phyloP scores from a whole-genome alignment of 2,888 invertebrate genomes.

The Saturnia japonica region DNA sequence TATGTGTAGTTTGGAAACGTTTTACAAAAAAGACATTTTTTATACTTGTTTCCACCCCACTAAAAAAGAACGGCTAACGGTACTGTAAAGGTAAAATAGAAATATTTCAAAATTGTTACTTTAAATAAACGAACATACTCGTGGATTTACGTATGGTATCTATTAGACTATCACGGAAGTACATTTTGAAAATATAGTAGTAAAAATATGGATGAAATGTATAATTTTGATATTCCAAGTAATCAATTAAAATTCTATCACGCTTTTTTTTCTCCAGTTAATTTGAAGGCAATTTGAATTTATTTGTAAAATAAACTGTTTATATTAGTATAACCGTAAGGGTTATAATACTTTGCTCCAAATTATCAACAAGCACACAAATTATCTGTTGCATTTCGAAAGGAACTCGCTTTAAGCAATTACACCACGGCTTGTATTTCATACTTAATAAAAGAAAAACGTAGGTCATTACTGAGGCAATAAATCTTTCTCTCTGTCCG shows the following conservation, averaged over 20 bases:
- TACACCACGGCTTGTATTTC: constrained; percentile 31
- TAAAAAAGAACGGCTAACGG: too few relatives aligned
- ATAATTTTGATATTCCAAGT: not conserved
- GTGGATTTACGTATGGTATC: too few relatives aligned
- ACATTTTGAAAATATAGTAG: too few relatives aligned
- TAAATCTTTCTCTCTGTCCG: constrained; percentile 67
- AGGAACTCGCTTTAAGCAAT: constrained; percentile 28
- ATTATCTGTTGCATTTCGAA: constrained; percentile 23
- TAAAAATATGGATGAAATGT: not conserved
- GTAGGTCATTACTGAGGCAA: constrained; percentile 64
- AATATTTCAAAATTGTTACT: too few relatives aligned
- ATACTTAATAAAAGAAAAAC: constrained; percentile 27
- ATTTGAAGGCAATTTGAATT: too few relatives aligned
- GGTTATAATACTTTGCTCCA: not conserved
- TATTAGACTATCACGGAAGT: too few relatives aligned
- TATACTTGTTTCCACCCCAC: not conserved
- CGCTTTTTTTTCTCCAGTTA: too few relatives aligned
- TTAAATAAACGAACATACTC: too few relatives aligned
- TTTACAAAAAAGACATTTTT: not conserved
- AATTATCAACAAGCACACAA: not conserved
- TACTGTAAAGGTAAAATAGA: too few relatives aligned
- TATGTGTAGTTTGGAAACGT: not conserved
- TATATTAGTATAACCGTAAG: not conserved
- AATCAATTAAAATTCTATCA: not conserved
- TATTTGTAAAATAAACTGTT: too few relatives aligned